Conservation (phyloP, 2,888 invertebrate species). For the Tetrapedia diversipes region DNA sequence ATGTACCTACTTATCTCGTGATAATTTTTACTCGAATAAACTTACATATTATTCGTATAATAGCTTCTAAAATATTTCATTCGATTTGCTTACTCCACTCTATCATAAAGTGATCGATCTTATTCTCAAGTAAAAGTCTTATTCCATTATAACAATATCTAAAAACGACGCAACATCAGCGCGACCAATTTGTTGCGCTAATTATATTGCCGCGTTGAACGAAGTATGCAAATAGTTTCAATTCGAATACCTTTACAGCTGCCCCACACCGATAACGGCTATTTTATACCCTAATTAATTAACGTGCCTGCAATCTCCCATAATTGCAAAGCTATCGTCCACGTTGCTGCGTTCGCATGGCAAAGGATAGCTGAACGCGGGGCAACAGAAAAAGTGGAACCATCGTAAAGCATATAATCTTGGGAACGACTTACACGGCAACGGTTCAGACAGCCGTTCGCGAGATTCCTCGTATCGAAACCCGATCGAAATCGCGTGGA, state of each 20-base stretch:
- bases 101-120: too few species aligned
- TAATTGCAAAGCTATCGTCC: conserved; percentile 37
- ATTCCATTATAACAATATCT: too few species aligned
- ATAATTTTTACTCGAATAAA: too few species aligned
- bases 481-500: conserved; percentile 13
- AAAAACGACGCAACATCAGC: too few species aligned
- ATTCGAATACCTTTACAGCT: conserved; percentile 45
- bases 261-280: conserved; percentile 42
- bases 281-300: conserved; percentile 59
- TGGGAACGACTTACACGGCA: conserved; percentile 7
- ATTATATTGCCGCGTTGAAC: conserved; percentile 4
- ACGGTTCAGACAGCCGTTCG: conserved; percentile 11
- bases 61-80: too few species aligned
- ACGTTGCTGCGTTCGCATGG: conserved; percentile 12
- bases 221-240: not conserved
- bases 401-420: conserved; percentile 22
- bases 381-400: conserved; percentile 7
- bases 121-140: too few species aligned
- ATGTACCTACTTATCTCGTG: too few species aligned
- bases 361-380: conserved; percentile 22
- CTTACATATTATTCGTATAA: too few species aligned
- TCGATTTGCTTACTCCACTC: too few species aligned
- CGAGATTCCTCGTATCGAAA: conserved; percentile 33
- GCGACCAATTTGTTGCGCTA: too few species aligned
- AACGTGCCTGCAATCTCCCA: conserved; percentile 20